Percentiles rank a stretch among this genome's conserved stretches.
Conservation (phyloP, 2,888 invertebrate genomes). For the Xanthorhoe designata region DNA sequence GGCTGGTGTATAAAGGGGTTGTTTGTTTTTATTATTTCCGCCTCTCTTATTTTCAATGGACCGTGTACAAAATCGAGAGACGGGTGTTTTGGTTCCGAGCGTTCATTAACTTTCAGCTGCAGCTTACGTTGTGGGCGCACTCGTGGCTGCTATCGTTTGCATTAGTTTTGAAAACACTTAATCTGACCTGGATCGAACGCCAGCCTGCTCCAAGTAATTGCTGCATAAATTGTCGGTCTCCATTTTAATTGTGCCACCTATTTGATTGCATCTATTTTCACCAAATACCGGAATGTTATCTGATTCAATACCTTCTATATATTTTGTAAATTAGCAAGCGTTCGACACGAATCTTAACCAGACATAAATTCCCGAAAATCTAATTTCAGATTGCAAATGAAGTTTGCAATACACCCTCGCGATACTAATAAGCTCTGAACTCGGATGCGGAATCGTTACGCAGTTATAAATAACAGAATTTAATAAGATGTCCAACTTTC, state of each 20-base stretch:
- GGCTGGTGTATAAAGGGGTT: constrained; percentile 21
- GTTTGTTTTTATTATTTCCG: constrained; percentile 37
- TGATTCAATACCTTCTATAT: not conserved
- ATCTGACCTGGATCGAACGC: constrained; percentile 81
- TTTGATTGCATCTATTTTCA: constrained; percentile 42
- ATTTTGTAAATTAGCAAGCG: constrained; percentile 2
- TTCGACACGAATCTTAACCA: constrained; percentile 17
- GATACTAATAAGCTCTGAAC: constrained; percentile 46
- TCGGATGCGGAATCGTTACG: constrained; percentile 52
- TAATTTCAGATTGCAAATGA: constrained; percentile 36
- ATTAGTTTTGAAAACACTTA: constrained; percentile 83
- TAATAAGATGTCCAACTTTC: constrained; percentile 79
- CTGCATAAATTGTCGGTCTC: constrained; percentile 78
- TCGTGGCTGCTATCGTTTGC: constrained; percentile 75
- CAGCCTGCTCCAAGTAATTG: constrained; percentile 77
- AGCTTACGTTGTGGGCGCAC: constrained; percentile 56
- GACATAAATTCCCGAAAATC: constrained; percentile 28
- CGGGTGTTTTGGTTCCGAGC: constrained; percentile 57
- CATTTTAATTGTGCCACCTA: constrained; percentile 69
- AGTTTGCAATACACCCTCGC: constrained; percentile 34
- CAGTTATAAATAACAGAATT: constrained; percentile 73
- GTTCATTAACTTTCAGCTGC: constrained; percentile 75
- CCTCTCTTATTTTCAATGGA: constrained; percentile 52
- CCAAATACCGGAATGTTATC: constrained; percentile 17
- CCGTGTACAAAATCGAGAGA: constrained; percentile 56